Base-by-base conservation (phyloP, 1,140 invertebrate genomes). In the Hydropsyche tenuis region DNA sequence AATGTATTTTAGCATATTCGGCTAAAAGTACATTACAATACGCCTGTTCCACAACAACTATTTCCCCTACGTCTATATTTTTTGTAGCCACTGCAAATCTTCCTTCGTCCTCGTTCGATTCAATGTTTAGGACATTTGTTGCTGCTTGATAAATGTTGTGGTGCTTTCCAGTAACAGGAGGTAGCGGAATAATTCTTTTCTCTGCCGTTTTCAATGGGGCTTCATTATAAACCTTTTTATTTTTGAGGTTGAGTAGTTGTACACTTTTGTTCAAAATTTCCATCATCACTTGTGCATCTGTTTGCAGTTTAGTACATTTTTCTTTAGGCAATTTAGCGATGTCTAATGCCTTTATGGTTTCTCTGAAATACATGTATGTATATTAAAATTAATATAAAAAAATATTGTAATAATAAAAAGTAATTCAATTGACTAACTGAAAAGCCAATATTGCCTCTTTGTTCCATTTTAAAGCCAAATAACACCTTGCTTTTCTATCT, bases 401-500 rank as follows among this genome's bases (percentile, higher is more conserved):
- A 11, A n/a, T n/a, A n/a, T n/a, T n/a, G n/a, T n/a, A n/a, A n/a
- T n/a, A n/a, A n/a, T n/a, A n/a, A n/a, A n/a, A n/a, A n/a, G n/a
- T n/a, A n/a, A n/a, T n/a, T n/a, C n/a, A n/a, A n/a, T n/a, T n/a
- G 81, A 51, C 83, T 81, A 78, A 88, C 87, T 87, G 87, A 77
- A 92, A 92, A 42, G 89, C 86, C 7, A 84, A 81, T 1, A 92
- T 84, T 0, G 94, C 93, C 71, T 89, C 87, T 6, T 88, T 84
- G 78, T 91, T 88, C 69, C 89, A 86, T 70, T 92, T 90, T 45
- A 94, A 83, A 2, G 90, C 90, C 65, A 94, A 84, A 45, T 93
- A 87, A 81, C 93, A 95, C 77, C 90, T 87, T 0, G 93, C 93
- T 73, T 85, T 89, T 75, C 94, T 87, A 75, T 95, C 92, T 63